A percentile compares a stretch with the other conserved stretches of the same genome.
Conservation (phyloP, 2,797 vertebrate species). For the Lagodon rhomboides region DNA sequence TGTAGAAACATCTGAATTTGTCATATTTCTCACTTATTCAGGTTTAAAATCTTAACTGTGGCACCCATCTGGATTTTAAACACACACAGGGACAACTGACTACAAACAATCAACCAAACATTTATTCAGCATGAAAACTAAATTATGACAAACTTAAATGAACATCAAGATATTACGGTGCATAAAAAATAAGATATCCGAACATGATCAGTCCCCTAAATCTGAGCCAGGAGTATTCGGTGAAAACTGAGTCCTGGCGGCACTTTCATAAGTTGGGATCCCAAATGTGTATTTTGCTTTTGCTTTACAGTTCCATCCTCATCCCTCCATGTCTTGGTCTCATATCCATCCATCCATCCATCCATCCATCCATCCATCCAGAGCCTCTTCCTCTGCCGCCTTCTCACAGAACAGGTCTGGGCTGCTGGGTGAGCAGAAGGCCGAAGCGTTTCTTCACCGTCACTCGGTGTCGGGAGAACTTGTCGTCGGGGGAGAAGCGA, state of each 20-base stretch:
- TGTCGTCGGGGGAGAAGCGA: constrained; percentile 95
- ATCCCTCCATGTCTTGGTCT: neutral
- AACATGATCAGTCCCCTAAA: constrained; percentile 1
- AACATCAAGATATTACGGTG: neutral
- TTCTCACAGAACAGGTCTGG: constrained; percentile 86
- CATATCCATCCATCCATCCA: constrained; percentile 24
- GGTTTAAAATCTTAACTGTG: neutral
- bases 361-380: neutral
- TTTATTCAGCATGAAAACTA: constrained; percentile 53
- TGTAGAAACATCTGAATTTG: neutral
- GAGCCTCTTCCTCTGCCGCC: neutral
- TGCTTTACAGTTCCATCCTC: constrained; percentile 8
- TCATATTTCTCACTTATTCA: neutral
- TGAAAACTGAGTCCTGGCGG: neutral
- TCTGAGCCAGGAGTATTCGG: neutral
- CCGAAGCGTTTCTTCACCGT: constrained; percentile 92
- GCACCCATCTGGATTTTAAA: neutral
- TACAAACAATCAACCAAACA: neutral
- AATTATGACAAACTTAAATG: neutral
- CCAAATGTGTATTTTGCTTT: neutral
- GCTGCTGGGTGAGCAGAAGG: constrained; percentile 91
- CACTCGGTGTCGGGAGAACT: constrained; percentile 92
- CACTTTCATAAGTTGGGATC: neutral
- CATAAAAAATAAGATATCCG: constrained; percentile 2
- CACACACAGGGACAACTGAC: neutral